phyloP scores from a whole-genome alignment of 2,888 invertebrate genomes.

The Magallana nippona region DNA sequence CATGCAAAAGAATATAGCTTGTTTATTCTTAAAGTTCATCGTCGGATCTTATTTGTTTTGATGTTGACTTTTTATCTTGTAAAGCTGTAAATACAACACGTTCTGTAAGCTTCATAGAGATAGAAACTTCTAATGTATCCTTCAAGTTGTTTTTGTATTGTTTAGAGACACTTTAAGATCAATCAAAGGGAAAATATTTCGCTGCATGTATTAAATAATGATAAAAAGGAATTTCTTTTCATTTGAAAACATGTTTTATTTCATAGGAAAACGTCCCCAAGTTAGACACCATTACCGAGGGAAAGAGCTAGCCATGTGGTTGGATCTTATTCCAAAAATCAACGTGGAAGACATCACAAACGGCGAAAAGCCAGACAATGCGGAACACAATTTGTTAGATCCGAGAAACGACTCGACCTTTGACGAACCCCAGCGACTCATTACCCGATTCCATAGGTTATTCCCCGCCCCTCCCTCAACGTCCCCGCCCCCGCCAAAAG shows the following conservation, averaged over 20 bases:
- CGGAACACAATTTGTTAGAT: conserved; percentile 91
- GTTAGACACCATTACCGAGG: conserved; percentile 96
- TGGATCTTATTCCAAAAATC: conserved; percentile 94
- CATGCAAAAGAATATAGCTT: too few species aligned
- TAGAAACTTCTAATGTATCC: too few species aligned
- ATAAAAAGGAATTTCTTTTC: too few species aligned
- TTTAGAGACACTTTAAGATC: too few species aligned
- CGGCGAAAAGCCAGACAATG: conserved; percentile 88
- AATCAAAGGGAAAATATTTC: too few species aligned
- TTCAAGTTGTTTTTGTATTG: too few species aligned
- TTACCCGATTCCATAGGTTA: conserved; percentile 63
- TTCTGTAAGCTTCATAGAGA: too few species aligned
- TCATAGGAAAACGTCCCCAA: conserved; percentile 92
- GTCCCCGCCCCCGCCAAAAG: conserved; percentile 7
- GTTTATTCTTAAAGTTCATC: too few species aligned
- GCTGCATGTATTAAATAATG: too few species aligned
- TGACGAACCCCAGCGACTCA: conserved; percentile 89
- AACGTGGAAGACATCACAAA: conserved; percentile 91
- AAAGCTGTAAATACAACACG: background rate
- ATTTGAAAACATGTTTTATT: conserved; percentile 7
- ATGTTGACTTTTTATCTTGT: background rate
- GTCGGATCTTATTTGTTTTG: background rate
- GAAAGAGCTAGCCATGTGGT: conserved; percentile 96
- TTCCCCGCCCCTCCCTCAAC: conserved; percentile 66
- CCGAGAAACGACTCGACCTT: conserved; percentile 92